These are phyloP conservation scores for Orthosia cruda DNA, from an alignment of 2,888 invertebrate species.

Conservation along the genomic window DNA sequence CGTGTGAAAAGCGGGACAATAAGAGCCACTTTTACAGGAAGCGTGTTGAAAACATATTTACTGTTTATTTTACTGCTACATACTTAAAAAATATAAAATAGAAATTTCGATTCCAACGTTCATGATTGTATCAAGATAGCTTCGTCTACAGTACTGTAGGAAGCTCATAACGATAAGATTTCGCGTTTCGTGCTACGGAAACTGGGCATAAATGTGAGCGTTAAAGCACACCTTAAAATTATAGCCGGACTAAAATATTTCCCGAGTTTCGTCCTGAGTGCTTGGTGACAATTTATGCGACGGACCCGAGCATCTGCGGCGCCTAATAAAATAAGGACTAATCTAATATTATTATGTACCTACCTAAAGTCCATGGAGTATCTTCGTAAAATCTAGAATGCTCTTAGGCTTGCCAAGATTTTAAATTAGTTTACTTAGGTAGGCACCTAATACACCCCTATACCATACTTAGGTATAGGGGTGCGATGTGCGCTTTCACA, in stretches of 20 bases:
- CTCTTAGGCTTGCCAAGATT: neutral
- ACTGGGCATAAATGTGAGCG: neutral
- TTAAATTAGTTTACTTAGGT: neutral
- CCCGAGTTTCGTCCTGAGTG: conserved; percentile 19
- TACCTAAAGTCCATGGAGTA: neutral
- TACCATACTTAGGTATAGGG: too few relatives aligned
- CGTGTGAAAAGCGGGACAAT: neutral
- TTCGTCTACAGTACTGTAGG: neutral
- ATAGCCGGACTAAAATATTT: conserved; percentile 9
- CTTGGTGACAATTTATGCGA: conserved; percentile 27
- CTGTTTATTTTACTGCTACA: neutral
- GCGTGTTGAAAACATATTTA: neutral
- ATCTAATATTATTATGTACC: conserved; percentile 20
- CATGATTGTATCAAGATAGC: neutral
- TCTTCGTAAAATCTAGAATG: neutral
- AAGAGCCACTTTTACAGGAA: neutral
- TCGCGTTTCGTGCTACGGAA: neutral
- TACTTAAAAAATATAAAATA: neutral
- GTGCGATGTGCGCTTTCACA: neutral
- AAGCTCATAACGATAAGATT: neutral
- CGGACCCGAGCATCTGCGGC: conserved; percentile 1
- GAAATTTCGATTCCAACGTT: neutral
- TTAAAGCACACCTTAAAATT: neutral
- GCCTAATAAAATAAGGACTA: conserved; percentile 22
- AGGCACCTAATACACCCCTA: too few relatives aligned